A percentile compares a stretch with the other conserved stretches of the same genome.
Conservation (phyloP, 2,113 vertebrate genomes). For the Xiphorhynchus elegans region DNA sequence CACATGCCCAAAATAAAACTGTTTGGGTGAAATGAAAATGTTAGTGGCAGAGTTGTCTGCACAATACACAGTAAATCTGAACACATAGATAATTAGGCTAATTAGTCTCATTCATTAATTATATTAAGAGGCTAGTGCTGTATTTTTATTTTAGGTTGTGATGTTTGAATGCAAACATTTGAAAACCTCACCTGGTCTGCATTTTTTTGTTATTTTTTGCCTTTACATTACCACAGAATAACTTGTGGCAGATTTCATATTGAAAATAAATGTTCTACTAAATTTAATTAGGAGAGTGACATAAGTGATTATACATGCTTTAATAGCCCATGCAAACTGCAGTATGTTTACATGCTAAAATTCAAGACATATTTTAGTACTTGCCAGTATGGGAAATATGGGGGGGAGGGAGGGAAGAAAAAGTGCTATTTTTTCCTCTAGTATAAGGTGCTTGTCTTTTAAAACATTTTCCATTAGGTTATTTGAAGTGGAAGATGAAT, state of each 20-base stretch:
- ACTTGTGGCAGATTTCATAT: neutral
- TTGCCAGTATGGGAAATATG: neutral
- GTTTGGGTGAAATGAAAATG: neutral
- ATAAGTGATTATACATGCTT: neutral
- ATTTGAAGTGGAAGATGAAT: neutral
- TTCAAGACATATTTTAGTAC: neutral
- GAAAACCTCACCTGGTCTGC: neutral
- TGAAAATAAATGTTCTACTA: neutral
- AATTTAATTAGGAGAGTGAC: neutral
- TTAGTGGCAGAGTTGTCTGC: neutral
- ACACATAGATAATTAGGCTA: neutral
- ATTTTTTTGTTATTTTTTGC: neutral
- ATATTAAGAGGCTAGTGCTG: neutral
- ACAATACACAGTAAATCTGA: neutral
- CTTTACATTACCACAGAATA: neutral
- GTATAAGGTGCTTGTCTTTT: neutral
- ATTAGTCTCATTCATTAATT: neutral
- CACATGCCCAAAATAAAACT: neutral
- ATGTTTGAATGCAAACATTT: neutral
- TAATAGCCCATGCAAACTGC: neutral
- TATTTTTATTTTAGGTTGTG: neutral
- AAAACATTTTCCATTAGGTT: neutral
- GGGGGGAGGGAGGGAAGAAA: neutral
- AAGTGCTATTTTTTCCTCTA: neutral
- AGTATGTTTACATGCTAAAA: conserved; percentile 14